Percentiles rank a stretch among this genome's conserved stretches.
Conservation (phyloP, 2,888 invertebrate genomes). For the Panopea generosa region DNA sequence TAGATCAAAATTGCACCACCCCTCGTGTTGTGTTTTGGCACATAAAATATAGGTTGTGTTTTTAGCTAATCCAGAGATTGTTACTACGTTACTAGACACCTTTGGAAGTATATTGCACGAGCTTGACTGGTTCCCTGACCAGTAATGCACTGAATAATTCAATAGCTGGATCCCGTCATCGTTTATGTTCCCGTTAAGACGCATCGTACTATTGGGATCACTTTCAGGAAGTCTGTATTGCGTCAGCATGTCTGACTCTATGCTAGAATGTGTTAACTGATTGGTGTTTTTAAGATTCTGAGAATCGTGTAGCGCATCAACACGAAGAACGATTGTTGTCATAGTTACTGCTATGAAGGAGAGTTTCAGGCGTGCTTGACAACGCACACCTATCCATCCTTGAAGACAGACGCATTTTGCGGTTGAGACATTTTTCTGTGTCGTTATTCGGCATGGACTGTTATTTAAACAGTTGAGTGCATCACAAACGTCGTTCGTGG, state of each 20-base stretch:
- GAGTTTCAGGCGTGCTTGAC: conserved; percentile 26
- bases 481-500: conserved; percentile 24
- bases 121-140: conserved; percentile 21
- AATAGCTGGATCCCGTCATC: neutral
- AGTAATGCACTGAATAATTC: conserved; percentile 34
- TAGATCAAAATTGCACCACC: conserved; percentile 45
- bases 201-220: too few species aligned
- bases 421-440: conserved; percentile 5
- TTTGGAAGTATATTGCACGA: conserved; percentile 48
- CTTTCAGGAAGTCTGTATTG: too few species aligned
- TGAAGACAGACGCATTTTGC: conserved; percentile 33
- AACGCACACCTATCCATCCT: conserved; percentile 35
- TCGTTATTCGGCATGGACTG: conserved; percentile 40
- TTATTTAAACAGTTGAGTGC: conserved; percentile 29
- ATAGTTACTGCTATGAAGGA: conserved; percentile 25
- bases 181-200: too few species aligned
- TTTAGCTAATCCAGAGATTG: conserved; percentile 27
- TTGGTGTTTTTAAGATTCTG: too few species aligned
- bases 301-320: neutral
- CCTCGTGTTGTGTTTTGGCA: conserved; percentile 33
- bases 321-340: conserved; percentile 27
- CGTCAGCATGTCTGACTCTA: too few species aligned
- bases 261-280: too few species aligned
- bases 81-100: conserved; percentile 15
- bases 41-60: conserved; percentile 45